Conservation (phyloP, 2,797 vertebrate species). For the Coluber constrictor region DNA sequence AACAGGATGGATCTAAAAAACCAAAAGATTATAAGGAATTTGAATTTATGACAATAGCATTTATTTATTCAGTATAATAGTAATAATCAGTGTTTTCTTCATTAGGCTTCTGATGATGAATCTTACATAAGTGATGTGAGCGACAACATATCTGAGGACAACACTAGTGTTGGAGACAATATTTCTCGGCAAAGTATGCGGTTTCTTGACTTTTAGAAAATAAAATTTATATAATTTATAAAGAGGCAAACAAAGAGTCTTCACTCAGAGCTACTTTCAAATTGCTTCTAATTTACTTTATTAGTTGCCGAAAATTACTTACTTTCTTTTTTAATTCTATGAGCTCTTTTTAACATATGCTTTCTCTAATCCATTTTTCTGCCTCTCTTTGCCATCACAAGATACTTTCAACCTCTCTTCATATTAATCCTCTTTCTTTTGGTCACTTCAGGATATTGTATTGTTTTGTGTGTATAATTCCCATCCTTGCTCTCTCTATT, state of each 20-base stretch:
- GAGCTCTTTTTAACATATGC: not conserved
- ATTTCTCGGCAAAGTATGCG: constrained; percentile 92
- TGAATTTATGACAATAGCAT: not conserved
- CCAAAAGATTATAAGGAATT: not conserved
- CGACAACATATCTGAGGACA: constrained; percentile 99
- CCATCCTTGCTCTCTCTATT: not conserved
- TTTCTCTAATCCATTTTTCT: not conserved
- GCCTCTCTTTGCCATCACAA: not conserved
- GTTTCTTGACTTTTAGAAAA: constrained; percentile 44
- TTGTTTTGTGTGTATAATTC: not conserved
- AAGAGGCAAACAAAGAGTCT: constrained; percentile 28
- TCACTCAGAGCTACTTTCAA: not conserved
- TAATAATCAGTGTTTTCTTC: constrained; percentile 18
- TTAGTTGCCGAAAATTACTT: not conserved
- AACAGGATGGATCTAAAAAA: not conserved
- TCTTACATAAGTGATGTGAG: constrained; percentile 99
- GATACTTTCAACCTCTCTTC: not conserved
- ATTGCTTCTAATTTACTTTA: not conserved
- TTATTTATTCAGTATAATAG: not conserved
- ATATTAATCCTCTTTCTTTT: not conserved
- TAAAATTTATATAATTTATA: not conserved
- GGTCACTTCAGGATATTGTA: not conserved
- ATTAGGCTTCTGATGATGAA: constrained; percentile 96
- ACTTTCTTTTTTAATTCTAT: not conserved
- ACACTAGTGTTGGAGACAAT: constrained; percentile 96